A percentile compares a stretch with the other conserved stretches of the same genome.
Evolutionary conservation across 2,113 vertebrate species (phyloP).

Genomic region (Tyrannus savana): DNA sequence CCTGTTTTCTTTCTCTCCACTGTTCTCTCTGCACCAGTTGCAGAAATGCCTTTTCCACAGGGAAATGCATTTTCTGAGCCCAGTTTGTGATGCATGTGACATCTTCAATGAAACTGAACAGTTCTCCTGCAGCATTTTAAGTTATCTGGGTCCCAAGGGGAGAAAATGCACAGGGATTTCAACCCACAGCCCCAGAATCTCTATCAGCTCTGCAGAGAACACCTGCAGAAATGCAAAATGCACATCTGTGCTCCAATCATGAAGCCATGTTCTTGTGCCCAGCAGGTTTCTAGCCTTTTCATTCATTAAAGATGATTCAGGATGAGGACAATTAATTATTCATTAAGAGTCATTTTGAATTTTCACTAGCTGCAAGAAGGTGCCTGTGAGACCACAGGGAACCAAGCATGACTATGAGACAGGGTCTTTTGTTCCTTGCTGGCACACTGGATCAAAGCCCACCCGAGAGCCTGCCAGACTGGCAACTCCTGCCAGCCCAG

Average conservation of each 20-base stretch:
- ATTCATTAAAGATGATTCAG: conserved; percentile 39
- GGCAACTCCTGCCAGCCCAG: background rate
- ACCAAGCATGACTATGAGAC: background rate
- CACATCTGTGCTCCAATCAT: background rate
- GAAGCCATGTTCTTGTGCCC: background rate
- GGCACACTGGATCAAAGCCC: background rate
- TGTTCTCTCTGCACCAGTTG: background rate
- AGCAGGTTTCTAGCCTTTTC: conserved; percentile 21
- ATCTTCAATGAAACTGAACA: background rate
- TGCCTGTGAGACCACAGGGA: background rate
- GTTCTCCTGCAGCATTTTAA: background rate
- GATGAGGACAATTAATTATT: conserved; percentile 37
- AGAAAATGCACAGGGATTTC: background rate
- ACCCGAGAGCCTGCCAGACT: background rate
- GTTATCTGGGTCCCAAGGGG: background rate
- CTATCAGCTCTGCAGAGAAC: background rate
- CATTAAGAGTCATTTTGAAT: background rate
- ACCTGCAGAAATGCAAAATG: background rate
- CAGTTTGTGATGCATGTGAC: background rate
- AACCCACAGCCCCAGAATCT: background rate
- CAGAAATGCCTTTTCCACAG: background rate
- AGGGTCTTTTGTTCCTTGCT: background rate
- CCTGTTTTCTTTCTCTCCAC: background rate
- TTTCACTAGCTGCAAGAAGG: background rate
- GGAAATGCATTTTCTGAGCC: background rate